Evolutionary conservation across 2,113 vertebrate genomes (phyloP), one percentile per base, ranked within the genome.

Genomic region (Clinocottus analis): DNA sequence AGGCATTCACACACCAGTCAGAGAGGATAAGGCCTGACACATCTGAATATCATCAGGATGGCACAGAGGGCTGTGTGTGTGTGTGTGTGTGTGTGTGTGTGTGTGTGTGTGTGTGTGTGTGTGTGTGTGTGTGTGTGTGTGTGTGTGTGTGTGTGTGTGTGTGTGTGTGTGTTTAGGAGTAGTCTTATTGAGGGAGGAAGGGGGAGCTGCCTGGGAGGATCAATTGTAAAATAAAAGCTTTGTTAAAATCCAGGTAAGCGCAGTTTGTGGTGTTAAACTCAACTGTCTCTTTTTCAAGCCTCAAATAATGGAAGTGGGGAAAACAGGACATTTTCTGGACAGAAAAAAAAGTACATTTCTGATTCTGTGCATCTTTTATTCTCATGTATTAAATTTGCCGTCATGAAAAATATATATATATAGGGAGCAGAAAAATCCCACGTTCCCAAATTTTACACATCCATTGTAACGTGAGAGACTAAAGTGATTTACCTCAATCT

Each of bases 21-120:
- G 75, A 72, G 76, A 86, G 68, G 76, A 85, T 70, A 72, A 79
- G 65, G 63, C 67, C 77, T 89, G 88, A 85, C 87, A 92, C 83
- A 82, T 90, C 81, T 83, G 86, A 91, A 90, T 91, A 82, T 83
- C 78, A 91, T 91, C 83, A 87, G 79, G 77, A 77, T 79, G 74
- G 49, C 85, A 84, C 68, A 70, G 67, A 79, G 62, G 25, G 64
- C 29, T 77, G n/a, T 79, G 58, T 87, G 68, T 64, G 70, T 76
- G 43, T 31, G 51, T 77, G 68, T 62, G 41, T 66, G 51, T 39
- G 60, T 61, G 75, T 68, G 55, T 69, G 73, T 72, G 47, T 68
- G 53, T 66, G 77, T 62, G 80, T 43, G 53, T 51, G 68, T 53
- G n/a, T 76, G 56, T 87, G 71, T 64, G 69, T 72, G 56, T 37